Conservation (phyloP, 1,140 invertebrate genomes). For the Bombus polaris region DNA sequence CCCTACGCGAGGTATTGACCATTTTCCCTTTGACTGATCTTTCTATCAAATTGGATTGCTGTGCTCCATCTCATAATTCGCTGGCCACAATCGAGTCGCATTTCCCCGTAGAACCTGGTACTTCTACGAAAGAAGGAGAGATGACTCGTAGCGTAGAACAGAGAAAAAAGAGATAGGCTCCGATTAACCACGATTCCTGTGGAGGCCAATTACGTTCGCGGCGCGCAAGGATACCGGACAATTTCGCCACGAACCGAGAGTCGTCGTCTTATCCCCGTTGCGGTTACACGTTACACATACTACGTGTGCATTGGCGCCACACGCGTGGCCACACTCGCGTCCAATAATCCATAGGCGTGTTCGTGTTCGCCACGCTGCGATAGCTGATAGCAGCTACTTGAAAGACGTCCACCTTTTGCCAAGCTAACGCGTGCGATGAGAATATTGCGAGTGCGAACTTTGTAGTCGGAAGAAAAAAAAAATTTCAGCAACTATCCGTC, state of each 20-base stretch:
- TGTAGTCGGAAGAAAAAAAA: neutral
- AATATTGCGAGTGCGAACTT: neutral
- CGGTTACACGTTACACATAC: conserved; percentile 30
- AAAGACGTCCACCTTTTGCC: neutral
- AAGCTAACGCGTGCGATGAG: neutral
- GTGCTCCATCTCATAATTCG: neutral
- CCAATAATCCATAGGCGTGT: conserved; percentile 11
- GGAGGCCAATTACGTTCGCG: conserved; percentile 46
- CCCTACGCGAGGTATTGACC: neutral
- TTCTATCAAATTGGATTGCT: neutral
- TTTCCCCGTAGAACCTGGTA: neutral
- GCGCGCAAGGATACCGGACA: conserved; percentile 31
- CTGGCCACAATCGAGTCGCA: conserved; percentile 1
- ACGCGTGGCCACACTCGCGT: neutral
- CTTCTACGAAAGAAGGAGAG: neutral
- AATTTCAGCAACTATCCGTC: neutral
- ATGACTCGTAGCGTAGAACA: neutral
- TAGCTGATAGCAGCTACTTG: neutral
- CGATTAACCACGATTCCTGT: conserved; percentile 40
- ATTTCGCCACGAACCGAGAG: conserved; percentile 27
- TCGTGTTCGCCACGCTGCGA: neutral
- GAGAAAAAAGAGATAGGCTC: conserved; percentile 11
- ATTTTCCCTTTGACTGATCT: neutral
- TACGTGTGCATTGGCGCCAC: conserved; percentile 6
- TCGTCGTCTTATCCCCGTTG: conserved; percentile 1